Percentiles rank a stretch among this genome's conserved stretches.
These are phyloP conservation scores for Sparidentex hasta DNA, from an alignment of 2,797 vertebrate genomes.

Conservation along the genomic window DNA sequence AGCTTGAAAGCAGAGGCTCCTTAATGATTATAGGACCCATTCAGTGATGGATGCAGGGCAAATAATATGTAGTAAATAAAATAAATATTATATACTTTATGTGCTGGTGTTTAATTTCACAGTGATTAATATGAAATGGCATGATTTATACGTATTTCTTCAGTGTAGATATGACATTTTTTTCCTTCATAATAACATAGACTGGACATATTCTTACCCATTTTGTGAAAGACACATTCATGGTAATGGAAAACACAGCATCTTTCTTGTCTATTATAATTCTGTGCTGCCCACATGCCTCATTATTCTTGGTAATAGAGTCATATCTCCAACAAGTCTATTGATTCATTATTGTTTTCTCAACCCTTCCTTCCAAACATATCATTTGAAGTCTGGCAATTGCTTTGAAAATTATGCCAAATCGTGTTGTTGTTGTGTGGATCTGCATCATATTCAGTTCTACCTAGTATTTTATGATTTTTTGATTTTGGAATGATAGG, in stretches of 20 bases:
- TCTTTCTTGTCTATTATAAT: slow-evolving; percentile 47
- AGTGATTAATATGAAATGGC: slow-evolving; percentile 14
- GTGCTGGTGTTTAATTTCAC: slow-evolving; percentile 7
- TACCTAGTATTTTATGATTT: not conserved
- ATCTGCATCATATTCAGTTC: not conserved
- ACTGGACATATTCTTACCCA: not conserved
- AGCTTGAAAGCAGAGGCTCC: slow-evolving; percentile 26
- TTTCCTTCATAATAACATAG: slow-evolving; percentile 12
- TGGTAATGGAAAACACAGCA: slow-evolving; percentile 26
- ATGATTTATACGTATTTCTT: not conserved
- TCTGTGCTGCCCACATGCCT: slow-evolving; percentile 41
- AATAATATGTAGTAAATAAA: not conserved
- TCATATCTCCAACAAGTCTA: slow-evolving; percentile 36
- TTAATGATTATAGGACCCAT: slow-evolving; percentile 26
- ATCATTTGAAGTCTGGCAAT: slow-evolving; percentile 39
- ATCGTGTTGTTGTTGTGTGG: slow-evolving; percentile 8
- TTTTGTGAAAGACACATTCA: slow-evolving; percentile 5
- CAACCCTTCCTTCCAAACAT: slow-evolving; percentile 39
- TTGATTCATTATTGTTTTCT: slow-evolving; percentile 66
- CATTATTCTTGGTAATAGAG: slow-evolving; percentile 65
- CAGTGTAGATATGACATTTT: slow-evolving; percentile 4
- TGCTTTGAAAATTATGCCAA: slow-evolving; percentile 21
- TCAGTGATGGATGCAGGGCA: slow-evolving; percentile 3
- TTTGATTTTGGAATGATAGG: not conserved
- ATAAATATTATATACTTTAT: not conserved